A percentile compares a stretch with the other conserved stretches of the same genome.
phyloP scores from a whole-genome alignment of 2,797 vertebrate species.

The Pagetopsis macropterus region DNA sequence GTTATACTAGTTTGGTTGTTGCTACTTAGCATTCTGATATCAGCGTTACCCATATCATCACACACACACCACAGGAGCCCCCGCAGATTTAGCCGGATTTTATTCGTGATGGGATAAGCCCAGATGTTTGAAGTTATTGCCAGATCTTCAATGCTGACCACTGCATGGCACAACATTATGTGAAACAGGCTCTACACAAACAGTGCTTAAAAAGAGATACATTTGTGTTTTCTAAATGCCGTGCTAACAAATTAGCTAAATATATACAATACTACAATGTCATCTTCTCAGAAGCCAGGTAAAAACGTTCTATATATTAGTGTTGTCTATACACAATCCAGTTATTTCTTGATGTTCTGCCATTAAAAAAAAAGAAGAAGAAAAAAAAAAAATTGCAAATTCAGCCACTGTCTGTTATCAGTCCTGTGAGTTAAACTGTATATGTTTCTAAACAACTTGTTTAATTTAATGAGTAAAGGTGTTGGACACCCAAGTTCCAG shows the following conservation, averaged over 20 bases:
- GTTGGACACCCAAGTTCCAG: not conserved
- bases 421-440: not conserved
- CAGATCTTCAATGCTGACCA: slow-evolving; percentile 32
- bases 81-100: slow-evolving; percentile 31
- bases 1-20: not conserved
- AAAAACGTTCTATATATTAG: not conserved
- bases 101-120: slow-evolving; percentile 24
- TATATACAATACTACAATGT: not conserved
- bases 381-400: not conserved
- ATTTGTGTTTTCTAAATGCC: not conserved
- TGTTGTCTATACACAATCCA: not conserved
- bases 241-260: no score
- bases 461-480: not conserved
- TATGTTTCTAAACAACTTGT: not conserved
- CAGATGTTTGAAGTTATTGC: slow-evolving; percentile 41
- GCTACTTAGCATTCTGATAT: slow-evolving; percentile 26
- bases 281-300: not conserved
- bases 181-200: slow-evolving; percentile 30
- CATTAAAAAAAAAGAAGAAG: not conserved
- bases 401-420: not conserved
- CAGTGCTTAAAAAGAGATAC: slow-evolving; percentile 21
- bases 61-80: not conserved
- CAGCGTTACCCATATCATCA: slow-evolving; percentile 4
- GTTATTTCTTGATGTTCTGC: not conserved
- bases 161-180: slow-evolving; percentile 3